Evolutionary conservation across 1,140 invertebrate species (phyloP), one percentile per base, ranked within the genome.

Genomic region (Calliphora vicina): DNA sequence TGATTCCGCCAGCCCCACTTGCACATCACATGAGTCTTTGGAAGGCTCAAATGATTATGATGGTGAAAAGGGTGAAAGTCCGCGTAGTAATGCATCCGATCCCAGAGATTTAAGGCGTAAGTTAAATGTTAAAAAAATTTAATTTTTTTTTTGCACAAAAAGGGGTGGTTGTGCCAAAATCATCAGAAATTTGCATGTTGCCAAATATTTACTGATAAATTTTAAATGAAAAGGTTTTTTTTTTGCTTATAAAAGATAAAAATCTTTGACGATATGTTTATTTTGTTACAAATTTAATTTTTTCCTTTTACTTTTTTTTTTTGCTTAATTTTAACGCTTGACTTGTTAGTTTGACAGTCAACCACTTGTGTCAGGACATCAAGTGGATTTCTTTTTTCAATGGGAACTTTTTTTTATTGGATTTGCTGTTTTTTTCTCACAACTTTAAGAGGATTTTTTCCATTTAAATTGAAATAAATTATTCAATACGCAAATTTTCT

Each of bases 41-140:
- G 90, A 91, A 84, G 90, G 89, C 86, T 89, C 88, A 87, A 89
- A 89, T 86, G 90, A 91, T 87, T 90, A 90, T 85, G 89, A 90
- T 83, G 89, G 85, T 84, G 89, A 90, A 87, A 90, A 90, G 89
- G 89, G 89, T 90, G 89, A 90, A 89, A 90, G 89, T 87, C 89
- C 89, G 83, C 88, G 89, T 86, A 90, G 89, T 85, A 90, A 90
- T 88, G 87, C 90, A 82, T 90, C 89, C 82, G 89, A 90, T 89
- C 88, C 89, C 84, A 88, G 88, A 86, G 89, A 90, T 88, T 90
- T 90, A 85, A 88, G 89, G 86, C 89, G 89, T 90, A 90, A 90
- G 88, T 90, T 85, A 17, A 76, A 76, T 76, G 29, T 76, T n/a
- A 15, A 76, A 20, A 20, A 76, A 42, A 35, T 74, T 17, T n/a